phyloP scores from a whole-genome alignment of 2,113 vertebrate genomes.

The Pungitius pungitius region DNA sequence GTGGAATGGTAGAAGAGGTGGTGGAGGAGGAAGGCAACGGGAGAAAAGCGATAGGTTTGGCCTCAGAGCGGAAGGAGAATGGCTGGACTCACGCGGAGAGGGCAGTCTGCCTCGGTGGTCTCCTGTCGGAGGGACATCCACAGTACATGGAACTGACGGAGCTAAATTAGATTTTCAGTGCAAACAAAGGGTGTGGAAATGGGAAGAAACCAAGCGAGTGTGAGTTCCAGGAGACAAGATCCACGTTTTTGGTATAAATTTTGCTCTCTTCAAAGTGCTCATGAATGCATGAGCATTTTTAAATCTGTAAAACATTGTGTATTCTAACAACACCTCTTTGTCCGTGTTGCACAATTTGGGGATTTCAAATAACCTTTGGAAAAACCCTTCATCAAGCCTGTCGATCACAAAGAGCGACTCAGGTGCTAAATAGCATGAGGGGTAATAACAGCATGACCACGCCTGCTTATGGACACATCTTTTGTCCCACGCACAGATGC shows the following conservation, averaged over 20 bases:
- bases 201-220: conserved; percentile 35
- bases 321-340: not conserved
- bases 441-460: conserved; percentile 29
- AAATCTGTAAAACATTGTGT: conserved; percentile 2
- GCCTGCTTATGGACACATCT: conserved; percentile 46
- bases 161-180: conserved; percentile 61
- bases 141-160: conserved; percentile 44
- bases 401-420: conserved; percentile 59
- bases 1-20: conserved; percentile 81
- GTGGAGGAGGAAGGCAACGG: conserved; percentile 67
- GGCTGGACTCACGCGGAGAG: conserved; percentile 68
- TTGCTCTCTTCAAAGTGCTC: not conserved
- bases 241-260: conserved; percentile 27
- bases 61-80: conserved; percentile 54
- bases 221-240: conserved; percentile 48
- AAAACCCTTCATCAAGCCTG: conserved; percentile 26
- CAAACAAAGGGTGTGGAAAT: conserved; percentile 53
- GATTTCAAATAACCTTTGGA: not conserved
- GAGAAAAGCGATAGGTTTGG: conserved; percentile 68
- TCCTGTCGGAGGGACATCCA: conserved; percentile 63
- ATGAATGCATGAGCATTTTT: not conserved
- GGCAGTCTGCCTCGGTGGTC: conserved; percentile 59
- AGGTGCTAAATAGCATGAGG: conserved; percentile 69
- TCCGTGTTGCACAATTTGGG: not conserved
- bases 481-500: conserved; percentile 27